A percentile compares a stretch with the other conserved stretches of the same genome.
Evolutionary conservation across 2,113 vertebrate genomes (phyloP).

Genomic region (Synchiropus splendidus): DNA sequence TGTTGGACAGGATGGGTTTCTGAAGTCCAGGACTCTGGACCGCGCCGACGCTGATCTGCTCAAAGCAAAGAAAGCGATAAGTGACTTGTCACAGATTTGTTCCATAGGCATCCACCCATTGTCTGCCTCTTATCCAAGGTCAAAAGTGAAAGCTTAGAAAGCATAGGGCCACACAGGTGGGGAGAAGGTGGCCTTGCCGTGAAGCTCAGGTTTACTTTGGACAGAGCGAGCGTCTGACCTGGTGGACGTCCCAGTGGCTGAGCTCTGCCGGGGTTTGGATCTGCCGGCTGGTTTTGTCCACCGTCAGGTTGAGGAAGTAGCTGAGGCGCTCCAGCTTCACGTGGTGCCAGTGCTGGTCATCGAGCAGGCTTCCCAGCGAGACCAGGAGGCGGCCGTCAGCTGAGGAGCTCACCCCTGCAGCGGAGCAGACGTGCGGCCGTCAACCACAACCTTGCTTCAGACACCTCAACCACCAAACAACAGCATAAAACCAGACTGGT

Average conservation of each 20-base stretch:
- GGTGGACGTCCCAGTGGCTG: conserved; percentile 76
- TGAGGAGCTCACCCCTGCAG: conserved; percentile 66
- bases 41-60: conserved; percentile 88
- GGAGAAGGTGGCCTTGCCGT: too few species aligned
- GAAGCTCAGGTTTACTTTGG: too few species aligned
- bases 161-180: too few species aligned
- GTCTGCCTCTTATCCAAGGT: too few species aligned
- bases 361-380: conserved; percentile 83
- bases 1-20: conserved; percentile 64
- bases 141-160: too few species aligned
- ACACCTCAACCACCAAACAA: too few species aligned
- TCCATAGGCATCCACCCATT: not conserved
- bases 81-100: too few species aligned
- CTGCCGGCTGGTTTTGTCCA: conserved; percentile 78
- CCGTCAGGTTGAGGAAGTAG: conserved; percentile 80
- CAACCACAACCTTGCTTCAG: too few species aligned
- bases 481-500: too few species aligned
- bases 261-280: conserved; percentile 76
- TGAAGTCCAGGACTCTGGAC: conserved; percentile 73
- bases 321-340: conserved; percentile 77
- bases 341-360: conserved; percentile 93
- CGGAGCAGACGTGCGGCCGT: conserved; percentile 7
- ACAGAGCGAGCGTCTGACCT: conserved; percentile 66
- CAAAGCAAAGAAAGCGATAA: conserved; percentile 9
- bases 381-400: conserved; percentile 59